phyloP scores from a whole-genome alignment of 2,113 vertebrate species.

The Marmota flaviventris region DNA sequence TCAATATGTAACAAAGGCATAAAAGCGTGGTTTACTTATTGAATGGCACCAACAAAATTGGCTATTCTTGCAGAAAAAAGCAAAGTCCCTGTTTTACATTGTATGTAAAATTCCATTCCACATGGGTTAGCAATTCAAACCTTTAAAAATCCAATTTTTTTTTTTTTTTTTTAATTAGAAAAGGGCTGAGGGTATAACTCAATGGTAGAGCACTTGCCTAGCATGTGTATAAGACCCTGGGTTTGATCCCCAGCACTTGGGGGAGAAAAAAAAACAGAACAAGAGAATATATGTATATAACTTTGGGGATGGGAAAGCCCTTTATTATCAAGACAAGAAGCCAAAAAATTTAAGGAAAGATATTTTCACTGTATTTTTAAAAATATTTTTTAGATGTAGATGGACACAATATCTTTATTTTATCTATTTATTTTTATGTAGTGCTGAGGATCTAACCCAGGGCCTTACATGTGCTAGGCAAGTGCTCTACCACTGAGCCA shows the following conservation, averaged over 20 bases:
- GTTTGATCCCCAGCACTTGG: too few relatives aligned
- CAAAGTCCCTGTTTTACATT: background rate
- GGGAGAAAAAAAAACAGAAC: too few relatives aligned
- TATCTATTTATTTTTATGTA: too few relatives aligned
- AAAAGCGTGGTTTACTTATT: conserved; percentile 1
- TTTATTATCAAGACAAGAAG: conserved; percentile 21
- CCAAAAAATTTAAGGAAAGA: background rate
- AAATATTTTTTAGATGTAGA: too few relatives aligned
- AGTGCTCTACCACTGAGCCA: too few relatives aligned
- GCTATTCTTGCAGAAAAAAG: conserved; percentile 17
- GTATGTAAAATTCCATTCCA: conserved; percentile 30
- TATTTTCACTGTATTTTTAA: background rate
- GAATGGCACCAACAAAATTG: background rate
- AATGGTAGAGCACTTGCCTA: background rate
- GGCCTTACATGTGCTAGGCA: too few relatives aligned
- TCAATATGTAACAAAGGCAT: background rate
- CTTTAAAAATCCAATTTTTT: background rate
- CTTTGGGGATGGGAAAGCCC: background rate
- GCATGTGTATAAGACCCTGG: background rate
- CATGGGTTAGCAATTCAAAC: conserved; percentile 12
- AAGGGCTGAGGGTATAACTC: background rate
- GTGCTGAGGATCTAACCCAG: too few relatives aligned
- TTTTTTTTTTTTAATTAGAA: conserved; percentile 19
- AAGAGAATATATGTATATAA: background rate
- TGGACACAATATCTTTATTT: too few relatives aligned